Evolutionary conservation across 2,888 invertebrate genomes (phyloP).

Genomic region (Tetragonisca angustula): DNA sequence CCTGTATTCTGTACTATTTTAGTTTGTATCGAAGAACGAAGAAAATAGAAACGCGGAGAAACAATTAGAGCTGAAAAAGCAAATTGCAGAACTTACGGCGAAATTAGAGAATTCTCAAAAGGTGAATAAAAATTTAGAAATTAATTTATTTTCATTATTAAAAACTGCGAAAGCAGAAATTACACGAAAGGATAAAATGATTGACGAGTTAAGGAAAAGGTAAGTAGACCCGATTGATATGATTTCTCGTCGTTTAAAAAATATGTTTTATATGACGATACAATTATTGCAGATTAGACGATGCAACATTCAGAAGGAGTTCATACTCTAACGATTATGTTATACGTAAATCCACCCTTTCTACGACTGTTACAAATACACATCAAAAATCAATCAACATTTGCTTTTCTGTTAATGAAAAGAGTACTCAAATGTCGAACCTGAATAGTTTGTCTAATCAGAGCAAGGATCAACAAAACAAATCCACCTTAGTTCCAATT

Average conservation of each 20-base stretch:
- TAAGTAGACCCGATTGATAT: constrained; percentile 61
- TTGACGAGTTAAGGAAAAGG: constrained; percentile 83
- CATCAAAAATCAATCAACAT: neutral
- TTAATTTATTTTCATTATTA: constrained; percentile 84
- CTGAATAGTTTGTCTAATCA: neutral
- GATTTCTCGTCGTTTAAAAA: neutral
- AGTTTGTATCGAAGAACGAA: constrained; percentile 54
- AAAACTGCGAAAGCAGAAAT: constrained; percentile 85
- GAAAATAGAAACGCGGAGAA: constrained; percentile 65
- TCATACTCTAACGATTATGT: neutral
- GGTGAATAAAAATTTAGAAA: constrained; percentile 79
- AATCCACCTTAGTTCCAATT: constrained; percentile 1
- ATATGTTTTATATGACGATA: neutral
- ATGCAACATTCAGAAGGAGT: constrained; percentile 77
- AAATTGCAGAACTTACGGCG: constrained; percentile 70
- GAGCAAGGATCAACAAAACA: constrained; percentile 7
- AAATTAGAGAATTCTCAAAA: constrained; percentile 72
- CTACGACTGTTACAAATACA: neutral
- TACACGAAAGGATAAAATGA: constrained; percentile 84
- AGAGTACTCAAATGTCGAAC: neutral
- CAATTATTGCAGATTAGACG: constrained; percentile 65
- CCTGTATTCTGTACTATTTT: neutral
- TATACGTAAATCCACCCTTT: neutral
- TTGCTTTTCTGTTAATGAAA: neutral
- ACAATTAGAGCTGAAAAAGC: constrained; percentile 73